Base-by-base conservation (phyloP, 1,140 invertebrate genomes). In the Aphaenogaster floridana region DNA sequence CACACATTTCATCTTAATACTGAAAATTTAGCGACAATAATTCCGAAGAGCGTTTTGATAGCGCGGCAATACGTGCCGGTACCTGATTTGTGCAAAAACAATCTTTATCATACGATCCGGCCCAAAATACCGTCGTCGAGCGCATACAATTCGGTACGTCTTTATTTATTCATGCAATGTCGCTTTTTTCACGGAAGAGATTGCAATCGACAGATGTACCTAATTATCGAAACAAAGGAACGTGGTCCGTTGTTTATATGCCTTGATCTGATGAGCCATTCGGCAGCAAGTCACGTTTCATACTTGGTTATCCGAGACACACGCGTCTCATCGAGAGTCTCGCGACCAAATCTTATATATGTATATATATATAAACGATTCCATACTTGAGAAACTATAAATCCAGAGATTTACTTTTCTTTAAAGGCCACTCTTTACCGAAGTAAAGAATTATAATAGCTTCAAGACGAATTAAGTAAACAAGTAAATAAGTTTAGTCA, bases 271-370 rank as follows among this genome's bases (percentile, higher is more conserved):
- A 84, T 76, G 42, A 63, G 57, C 42, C 45, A 63, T 61, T 84
- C 6, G 39, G 36, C 34, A 28, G 17, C 80, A 63, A 84, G 45
- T 76, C 80, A 84, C 80, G 80, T 84, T 39, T 63, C 80, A 28
- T 3, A 4, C n/a, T 84, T 61, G 28, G 7, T 74, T 61, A 74
- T 34, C 48, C 17, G 80, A 57, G 28, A 76, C 80, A 74, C 54
- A 84, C 80, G 54, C 54, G n/a, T 77, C 8, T 68, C 52, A 28
- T 61, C n/a, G n/a, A 63, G 6, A 39, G 13, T 48, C 28, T 61
- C 34, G 34, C 34, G 34, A 61, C 11, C 17, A 68, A 68, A 54
- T 39, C 52, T 61, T 71, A 42, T 21, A 21, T 21, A 21, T 21
- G 0, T 21, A 21, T 21, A 21, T 21, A 21, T 21, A 21, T 21